Evolutionary conservation across 2,888 invertebrate genomes (phyloP).

Genomic region (Ophion ventricosus): DNA sequence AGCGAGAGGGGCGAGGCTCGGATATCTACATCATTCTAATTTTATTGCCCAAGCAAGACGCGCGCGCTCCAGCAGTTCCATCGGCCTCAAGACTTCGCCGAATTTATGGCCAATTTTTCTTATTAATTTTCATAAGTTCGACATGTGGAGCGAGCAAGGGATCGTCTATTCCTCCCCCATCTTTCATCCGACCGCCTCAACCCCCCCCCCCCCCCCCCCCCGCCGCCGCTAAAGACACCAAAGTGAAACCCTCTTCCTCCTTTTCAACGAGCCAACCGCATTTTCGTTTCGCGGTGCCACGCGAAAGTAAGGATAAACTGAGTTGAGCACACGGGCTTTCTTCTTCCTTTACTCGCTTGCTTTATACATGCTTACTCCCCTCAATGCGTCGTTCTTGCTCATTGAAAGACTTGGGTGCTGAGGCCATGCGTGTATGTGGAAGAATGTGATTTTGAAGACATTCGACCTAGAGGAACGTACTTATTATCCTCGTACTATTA

Average conservation of each 20-base stretch:
- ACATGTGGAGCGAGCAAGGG: conserved; percentile 75
- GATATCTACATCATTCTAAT: conserved; percentile 81
- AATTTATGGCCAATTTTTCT: conserved; percentile 83
- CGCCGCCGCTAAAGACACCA: conserved; percentile 72
- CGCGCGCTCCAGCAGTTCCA: conserved; percentile 65
- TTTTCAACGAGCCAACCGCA: neutral
- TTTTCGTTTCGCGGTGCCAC: conserved; percentile 49
- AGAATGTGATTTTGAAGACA: neutral
- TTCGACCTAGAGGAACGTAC: too few species aligned
- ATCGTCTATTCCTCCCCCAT: conserved; percentile 50
- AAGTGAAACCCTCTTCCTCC: conserved; percentile 69
- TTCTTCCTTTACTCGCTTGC: conserved; percentile 24
- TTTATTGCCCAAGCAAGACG: conserved; percentile 79
- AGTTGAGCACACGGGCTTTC: conserved; percentile 35
- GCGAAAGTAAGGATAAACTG: conserved; percentile 52
- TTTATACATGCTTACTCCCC: conserved; percentile 22
- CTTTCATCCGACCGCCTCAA: conserved; percentile 55
- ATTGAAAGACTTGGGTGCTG: conserved; percentile 63
- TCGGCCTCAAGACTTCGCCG: conserved; percentile 68
- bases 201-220: too few species aligned
- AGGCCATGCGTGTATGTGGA: neutral
- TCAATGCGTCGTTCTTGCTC: conserved; percentile 39
- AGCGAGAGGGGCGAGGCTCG: conserved; percentile 39
- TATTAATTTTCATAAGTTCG: conserved; percentile 83
- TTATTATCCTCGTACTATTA: too few species aligned